Evolutionary conservation across 2,113 vertebrate genomes (phyloP), one percentile per base, ranked within the genome.

Genomic region (Poeciliopsis prolifica): DNA sequence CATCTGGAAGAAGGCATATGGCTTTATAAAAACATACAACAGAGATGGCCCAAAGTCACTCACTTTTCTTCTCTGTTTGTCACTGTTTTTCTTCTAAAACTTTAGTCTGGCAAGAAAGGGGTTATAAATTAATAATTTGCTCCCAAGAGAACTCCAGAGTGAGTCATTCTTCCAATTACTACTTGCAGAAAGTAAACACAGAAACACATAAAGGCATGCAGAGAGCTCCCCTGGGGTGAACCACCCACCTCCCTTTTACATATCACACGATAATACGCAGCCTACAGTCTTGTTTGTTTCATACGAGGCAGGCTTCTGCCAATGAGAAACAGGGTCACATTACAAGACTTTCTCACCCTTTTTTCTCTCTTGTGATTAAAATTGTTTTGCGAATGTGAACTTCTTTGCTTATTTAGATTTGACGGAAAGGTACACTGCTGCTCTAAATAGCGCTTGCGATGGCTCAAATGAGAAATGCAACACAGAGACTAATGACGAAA

Each of bases 131-230:
- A 87, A 89, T 89, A 82, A 88, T 90, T 81, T 82, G 62, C 24
- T 88, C 85, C 77, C 86, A 17, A 1, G 81, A 82, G 88, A 87
- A 60, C 22, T 14, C 10, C 78, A 72, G 58, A 82, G 77, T 75
- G 86, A 92, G 75, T 89, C 83, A 83, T 84, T 84, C 70, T 70
- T 76, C 75, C 86, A 89, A 84, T 91, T 88, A 89, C 73, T 77
- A 71, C 68, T 19, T 58, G 71, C 29, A 65, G 70, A 84, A 78
- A 81, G 79, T 79, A 88, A 89, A 90, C 83, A 86, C 71, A 72
- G 66, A 58, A 77, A 72, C 76, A 77, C 63, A 86, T 83, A 71
- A 86, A 86, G 71, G 78, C 79, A 84, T 71, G 76, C 65, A 70
- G 51, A 58, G 62, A 70, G 74, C 60, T 80, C 81, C 86, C 86